Percentiles rank a stretch among this genome's conserved stretches.
Evolutionary conservation across 2,888 invertebrate species (phyloP).

Genomic region (Tubulanus polymorphus): DNA sequence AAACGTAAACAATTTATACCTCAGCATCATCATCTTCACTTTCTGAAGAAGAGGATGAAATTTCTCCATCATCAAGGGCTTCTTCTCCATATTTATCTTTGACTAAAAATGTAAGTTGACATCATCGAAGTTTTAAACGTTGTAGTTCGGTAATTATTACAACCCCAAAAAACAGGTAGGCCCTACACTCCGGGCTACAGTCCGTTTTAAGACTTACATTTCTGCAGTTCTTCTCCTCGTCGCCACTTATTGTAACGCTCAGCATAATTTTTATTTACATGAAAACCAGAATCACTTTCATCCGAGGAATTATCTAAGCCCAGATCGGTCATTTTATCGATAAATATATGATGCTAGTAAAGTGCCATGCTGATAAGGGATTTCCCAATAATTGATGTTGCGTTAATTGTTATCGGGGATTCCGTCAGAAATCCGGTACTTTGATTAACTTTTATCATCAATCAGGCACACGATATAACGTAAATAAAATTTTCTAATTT

Average conservation of each 20-base stretch:
- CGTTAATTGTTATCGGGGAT: too few species aligned
- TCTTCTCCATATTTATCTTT: conserved; percentile 74
- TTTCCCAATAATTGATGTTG: too few species aligned
- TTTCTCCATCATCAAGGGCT: conserved; percentile 56
- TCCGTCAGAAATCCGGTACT: too few species aligned
- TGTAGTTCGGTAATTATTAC: background rate
- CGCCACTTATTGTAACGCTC: conserved; percentile 79
- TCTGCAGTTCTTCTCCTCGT: conserved; percentile 77
- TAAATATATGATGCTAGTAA: too few species aligned
- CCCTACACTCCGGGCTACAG: background rate
- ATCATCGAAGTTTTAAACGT: background rate
- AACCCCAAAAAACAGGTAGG: background rate
- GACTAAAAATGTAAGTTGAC: conserved; percentile 57
- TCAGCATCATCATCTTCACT: conserved; percentile 45
- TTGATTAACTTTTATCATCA: too few species aligned
- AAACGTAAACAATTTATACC: conserved; percentile 24
- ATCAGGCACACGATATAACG: too few species aligned
- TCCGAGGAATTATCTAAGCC: too few species aligned
- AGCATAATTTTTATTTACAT: conserved; percentile 74
- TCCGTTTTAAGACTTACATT: conserved; percentile 34
- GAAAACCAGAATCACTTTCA: conserved; percentile 13
- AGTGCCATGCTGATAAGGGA: too few species aligned
- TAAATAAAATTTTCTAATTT: too few species aligned
- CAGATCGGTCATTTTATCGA: too few species aligned
- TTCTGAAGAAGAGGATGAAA: conserved; percentile 52